phyloP scores from a whole-genome alignment of 2,888 invertebrate species.

The Galeopsomyia nigrocyanea region DNA sequence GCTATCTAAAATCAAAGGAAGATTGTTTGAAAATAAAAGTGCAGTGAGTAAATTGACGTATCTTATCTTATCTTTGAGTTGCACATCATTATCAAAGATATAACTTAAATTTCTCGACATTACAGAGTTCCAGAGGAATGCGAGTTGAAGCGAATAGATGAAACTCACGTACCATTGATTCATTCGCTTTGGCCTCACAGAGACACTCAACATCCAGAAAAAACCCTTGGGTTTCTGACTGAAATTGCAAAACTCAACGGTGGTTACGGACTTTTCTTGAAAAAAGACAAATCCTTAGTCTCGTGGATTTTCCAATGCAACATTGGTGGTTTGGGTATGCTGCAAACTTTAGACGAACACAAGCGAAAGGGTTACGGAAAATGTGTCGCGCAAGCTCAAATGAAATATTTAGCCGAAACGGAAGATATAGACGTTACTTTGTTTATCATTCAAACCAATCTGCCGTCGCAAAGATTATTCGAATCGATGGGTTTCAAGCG shows the following conservation, averaged over 20 bases:
- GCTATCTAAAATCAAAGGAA: constrained; percentile 46
- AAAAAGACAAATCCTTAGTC: constrained; percentile 59
- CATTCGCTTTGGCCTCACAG: constrained; percentile 64
- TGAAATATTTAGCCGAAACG: constrained; percentile 61
- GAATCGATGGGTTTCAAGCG: constrained; percentile 1
- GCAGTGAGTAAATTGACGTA: background rate
- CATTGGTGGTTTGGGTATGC: constrained; percentile 61
- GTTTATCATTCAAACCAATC: constrained; percentile 60
- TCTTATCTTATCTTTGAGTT: too few species aligned
- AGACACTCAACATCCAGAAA: constrained; percentile 55
- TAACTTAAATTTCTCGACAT: too few species aligned
- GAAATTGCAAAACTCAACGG: constrained; percentile 62
- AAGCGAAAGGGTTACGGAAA: constrained; percentile 64
- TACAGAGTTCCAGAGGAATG: constrained; percentile 61
- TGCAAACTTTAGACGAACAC: constrained; percentile 63
- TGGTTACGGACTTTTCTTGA: constrained; percentile 64
- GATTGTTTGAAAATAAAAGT: constrained; percentile 39
- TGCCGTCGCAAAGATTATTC: constrained; percentile 62
- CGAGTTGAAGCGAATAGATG: constrained; percentile 58
- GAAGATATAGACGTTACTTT: constrained; percentile 57
- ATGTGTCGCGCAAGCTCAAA: constrained; percentile 59
- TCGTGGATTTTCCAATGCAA: constrained; percentile 65
- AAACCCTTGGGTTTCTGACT: constrained; percentile 51
- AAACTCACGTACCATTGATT: constrained; percentile 57
- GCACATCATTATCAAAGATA: background rate